These are phyloP conservation scores for Amphibalanus amphitrite DNA, from an alignment of 1,140 invertebrate species.

Conservation along the genomic window DNA sequence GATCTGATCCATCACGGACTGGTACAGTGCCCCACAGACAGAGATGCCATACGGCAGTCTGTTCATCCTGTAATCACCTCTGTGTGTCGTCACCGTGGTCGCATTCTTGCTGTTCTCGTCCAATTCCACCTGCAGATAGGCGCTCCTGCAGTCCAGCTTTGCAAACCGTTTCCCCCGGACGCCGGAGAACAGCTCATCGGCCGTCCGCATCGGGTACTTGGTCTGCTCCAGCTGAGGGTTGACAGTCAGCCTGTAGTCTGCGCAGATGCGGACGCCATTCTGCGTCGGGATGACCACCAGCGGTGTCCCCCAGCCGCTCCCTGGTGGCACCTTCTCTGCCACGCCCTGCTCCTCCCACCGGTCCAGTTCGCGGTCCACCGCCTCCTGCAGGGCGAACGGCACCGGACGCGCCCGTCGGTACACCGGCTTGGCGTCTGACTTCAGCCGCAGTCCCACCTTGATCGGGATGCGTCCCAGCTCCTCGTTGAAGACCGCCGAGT, in stretches of 20 bases:
- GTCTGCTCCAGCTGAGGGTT: neutral
- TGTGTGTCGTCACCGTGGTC: too few species aligned
- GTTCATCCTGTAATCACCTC: too few species aligned
- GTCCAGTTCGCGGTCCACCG: neutral
- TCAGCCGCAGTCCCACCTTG: neutral
- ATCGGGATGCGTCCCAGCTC: neutral
- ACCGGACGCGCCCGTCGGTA: neutral
- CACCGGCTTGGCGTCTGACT: neutral
- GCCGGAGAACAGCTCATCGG: neutral
- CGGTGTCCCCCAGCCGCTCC: neutral
- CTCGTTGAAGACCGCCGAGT: neutral
- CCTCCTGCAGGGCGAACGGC: neutral
- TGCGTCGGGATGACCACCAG: neutral
- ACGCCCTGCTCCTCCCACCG: neutral
- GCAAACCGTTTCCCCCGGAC: too few species aligned
- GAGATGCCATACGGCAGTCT: too few species aligned
- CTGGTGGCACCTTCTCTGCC: too few species aligned
- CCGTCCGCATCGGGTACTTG: neutral
- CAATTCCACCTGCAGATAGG: too few species aligned
- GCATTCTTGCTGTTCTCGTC: too few species aligned
- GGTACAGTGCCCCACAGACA: too few species aligned
- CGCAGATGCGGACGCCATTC: neutral
- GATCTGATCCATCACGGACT: too few species aligned
- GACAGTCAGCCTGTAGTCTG: neutral
- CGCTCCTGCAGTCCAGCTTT: too few species aligned